Percentiles rank a stretch among this genome's conserved stretches.
Conservation (phyloP, 2,888 invertebrate species). For the Metalampra italica region DNA sequence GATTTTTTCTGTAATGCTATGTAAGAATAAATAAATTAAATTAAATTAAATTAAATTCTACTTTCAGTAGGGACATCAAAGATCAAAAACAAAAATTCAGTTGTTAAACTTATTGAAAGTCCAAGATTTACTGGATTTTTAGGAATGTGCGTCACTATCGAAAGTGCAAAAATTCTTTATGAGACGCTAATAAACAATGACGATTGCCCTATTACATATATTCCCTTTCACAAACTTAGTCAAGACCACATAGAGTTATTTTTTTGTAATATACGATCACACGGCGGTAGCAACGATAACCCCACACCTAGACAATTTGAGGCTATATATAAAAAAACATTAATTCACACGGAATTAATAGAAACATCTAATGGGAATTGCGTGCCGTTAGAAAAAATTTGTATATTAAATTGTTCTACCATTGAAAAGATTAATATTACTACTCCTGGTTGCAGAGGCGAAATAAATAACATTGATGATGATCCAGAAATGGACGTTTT, state of each 20-base stretch:
- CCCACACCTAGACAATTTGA: conserved; percentile 2
- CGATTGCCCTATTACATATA: conserved; percentile 1
- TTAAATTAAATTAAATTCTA: no score
- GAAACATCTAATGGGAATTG: conserved; percentile 1
- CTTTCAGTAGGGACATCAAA: background rate
- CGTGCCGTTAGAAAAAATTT: conserved; percentile 5
- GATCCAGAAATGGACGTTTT: background rate
- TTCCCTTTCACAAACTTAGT: conserved; percentile 4
- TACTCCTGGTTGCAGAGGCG: background rate
- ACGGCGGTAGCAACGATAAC: conserved; percentile 9
- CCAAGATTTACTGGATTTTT: conserved; percentile 5
- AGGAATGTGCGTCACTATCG: conserved; percentile 5
- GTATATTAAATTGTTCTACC: conserved; percentile 7
- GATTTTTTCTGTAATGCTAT: no score
- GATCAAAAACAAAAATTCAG: no score
- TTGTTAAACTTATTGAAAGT: conserved; percentile 1
- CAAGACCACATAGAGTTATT: conserved; percentile 11
- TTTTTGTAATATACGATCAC: conserved; percentile 9
- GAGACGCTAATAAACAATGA: background rate
- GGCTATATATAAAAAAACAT: conserved; percentile 4
- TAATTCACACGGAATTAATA: conserved; percentile 3
- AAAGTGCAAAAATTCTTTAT: conserved; percentile 1
- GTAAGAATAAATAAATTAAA: no score
- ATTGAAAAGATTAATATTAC: background rate
- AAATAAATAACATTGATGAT: background rate